Conservation (phyloP, 2,888 invertebrate species). For the Zygothrica quintamaculata region DNA sequence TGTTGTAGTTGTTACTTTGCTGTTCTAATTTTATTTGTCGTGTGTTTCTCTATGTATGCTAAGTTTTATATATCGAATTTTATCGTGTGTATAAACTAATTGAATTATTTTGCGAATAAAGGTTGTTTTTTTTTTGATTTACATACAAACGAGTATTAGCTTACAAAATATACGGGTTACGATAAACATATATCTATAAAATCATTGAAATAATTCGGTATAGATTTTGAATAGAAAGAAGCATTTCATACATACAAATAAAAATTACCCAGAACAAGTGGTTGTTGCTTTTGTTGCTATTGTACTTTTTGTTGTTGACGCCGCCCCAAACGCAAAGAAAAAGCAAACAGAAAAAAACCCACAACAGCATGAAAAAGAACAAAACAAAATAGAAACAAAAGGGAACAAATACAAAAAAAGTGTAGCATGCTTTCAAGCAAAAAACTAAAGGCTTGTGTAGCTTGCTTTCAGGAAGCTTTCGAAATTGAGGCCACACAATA, state of each 20-base stretch:
- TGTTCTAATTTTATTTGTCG: slow-evolving; percentile 52
- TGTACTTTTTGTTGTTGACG: slow-evolving; percentile 29
- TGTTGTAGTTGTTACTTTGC: slow-evolving; percentile 25
- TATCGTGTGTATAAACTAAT: slow-evolving; percentile 2
- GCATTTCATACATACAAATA: slow-evolving; percentile 12
- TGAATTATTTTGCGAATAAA: not conserved
- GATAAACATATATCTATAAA: slow-evolving; percentile 36
- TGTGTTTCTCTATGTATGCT: slow-evolving; percentile 12
- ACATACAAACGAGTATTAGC: not conserved
- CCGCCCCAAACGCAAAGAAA: slow-evolving; percentile 28
- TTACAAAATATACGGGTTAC: no score
- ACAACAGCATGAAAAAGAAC: slow-evolving; percentile 11
- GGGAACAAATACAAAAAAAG: slow-evolving; percentile 25
- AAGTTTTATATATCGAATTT: not conserved
- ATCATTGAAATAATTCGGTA: not conserved
- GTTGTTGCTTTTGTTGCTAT: slow-evolving; percentile 16
- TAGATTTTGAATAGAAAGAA: not conserved
- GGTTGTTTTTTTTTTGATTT: not conserved
- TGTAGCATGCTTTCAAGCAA: slow-evolving; percentile 45
- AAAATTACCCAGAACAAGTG: slow-evolving; percentile 42
- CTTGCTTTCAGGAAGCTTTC: slow-evolving; percentile 20
- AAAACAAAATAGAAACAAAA: slow-evolving; percentile 11
- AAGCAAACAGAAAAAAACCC: slow-evolving; percentile 7
- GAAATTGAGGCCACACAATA: slow-evolving; percentile 2
- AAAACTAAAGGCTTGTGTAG: slow-evolving; percentile 12